phyloP scores from a whole-genome alignment of 2,113 vertebrate species.

The Aix galericulata region DNA sequence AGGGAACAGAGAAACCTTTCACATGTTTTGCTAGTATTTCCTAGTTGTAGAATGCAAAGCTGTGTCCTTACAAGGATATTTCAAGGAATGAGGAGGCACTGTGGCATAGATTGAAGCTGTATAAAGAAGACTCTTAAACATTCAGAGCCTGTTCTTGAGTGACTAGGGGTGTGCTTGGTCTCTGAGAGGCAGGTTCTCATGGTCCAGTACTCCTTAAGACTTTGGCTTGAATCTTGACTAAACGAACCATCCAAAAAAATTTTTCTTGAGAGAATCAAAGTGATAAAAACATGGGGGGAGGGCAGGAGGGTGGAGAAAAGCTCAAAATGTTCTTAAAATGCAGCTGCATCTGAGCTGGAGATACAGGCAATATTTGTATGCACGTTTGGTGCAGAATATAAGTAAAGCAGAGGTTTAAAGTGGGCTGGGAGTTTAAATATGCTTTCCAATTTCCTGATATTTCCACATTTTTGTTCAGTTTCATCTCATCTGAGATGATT shows the following conservation, averaged over 20 bases:
- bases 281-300: neutral
- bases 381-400: neutral
- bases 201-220: neutral
- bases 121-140: neutral
- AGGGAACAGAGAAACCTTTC: neutral
- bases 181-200: neutral
- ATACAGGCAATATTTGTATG: neutral
- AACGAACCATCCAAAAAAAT: neutral
- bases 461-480: neutral
- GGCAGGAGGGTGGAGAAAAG: neutral
- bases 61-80: neutral
- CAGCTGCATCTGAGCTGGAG: neutral
- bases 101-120: neutral
- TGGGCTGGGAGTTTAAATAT: neutral
- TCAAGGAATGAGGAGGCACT: fast-evolving
- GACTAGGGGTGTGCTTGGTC: neutral
- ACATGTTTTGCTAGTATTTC: neutral
- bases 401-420: neutral
- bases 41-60: neutral
- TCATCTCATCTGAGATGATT: neutral
- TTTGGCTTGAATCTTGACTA: neutral
- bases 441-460: neutral
- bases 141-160: neutral
- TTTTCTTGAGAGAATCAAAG: neutral
- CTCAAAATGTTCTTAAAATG: neutral